phyloP scores from a whole-genome alignment of 2,113 vertebrate genomes.

The Psettodes erumei region DNA sequence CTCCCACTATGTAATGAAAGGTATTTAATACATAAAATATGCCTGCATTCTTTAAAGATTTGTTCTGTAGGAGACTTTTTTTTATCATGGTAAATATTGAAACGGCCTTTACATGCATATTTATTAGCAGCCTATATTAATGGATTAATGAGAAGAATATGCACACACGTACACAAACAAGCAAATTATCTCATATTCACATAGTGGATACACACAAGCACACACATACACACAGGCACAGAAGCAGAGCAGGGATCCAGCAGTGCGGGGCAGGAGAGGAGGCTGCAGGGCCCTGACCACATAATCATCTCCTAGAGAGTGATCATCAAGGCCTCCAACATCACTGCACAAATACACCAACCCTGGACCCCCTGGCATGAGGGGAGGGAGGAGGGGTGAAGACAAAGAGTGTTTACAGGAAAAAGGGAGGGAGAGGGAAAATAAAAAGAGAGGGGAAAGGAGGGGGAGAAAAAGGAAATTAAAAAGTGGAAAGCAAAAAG shows the following conservation, averaged over 20 bases:
- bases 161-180: slow-evolving; percentile 31
- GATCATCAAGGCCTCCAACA: slow-evolving; percentile 79
- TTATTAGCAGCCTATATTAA: slow-evolving; percentile 46
- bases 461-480: slow-evolving; percentile 57
- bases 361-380: slow-evolving; percentile 67
- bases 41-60: slow-evolving; percentile 26
- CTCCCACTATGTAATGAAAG: slow-evolving; percentile 43
- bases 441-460: slow-evolving; percentile 30
- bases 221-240: slow-evolving; percentile 43
- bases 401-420: slow-evolving; percentile 68
- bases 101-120: slow-evolving; percentile 47
- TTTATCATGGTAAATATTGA: neutral
- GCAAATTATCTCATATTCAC: slow-evolving; percentile 35
- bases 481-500: slow-evolving; percentile 58
- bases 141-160: slow-evolving; percentile 20
- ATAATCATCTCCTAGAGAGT: slow-evolving; percentile 81
- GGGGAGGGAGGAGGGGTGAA: slow-evolving; percentile 51
- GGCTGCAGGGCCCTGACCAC: slow-evolving; percentile 76
- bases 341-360: slow-evolving; percentile 75
- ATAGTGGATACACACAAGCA: slow-evolving; percentile 8
- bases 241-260: slow-evolving; percentile 61
- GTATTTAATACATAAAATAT: slow-evolving; percentile 56
- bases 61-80: slow-evolving; percentile 13
- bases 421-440: slow-evolving; percentile 52
- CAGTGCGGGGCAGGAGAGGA: slow-evolving; percentile 69